Conservation (phyloP, 2,888 invertebrate genomes). For the Hemicrepidius hirtus region DNA sequence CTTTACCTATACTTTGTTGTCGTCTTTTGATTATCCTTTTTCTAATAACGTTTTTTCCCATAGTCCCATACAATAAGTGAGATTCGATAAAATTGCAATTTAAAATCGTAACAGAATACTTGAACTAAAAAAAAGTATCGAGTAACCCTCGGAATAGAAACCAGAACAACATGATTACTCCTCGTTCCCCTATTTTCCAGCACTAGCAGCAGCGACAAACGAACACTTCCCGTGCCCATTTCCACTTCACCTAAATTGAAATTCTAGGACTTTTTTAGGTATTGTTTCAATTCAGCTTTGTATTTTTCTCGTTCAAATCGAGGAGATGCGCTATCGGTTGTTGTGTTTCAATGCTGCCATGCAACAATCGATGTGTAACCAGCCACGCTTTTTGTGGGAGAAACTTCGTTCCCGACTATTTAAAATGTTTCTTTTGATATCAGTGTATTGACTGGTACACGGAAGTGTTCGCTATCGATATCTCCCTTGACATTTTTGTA, state of each 20-base stretch:
- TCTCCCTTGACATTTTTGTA: constrained; percentile 5
- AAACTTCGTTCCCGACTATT: constrained; percentile 13
- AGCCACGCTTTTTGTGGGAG: constrained; percentile 14
- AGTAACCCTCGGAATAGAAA: constrained; percentile 11
- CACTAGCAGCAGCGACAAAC: background rate
- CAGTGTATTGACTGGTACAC: background rate
- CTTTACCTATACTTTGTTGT: too few species aligned
- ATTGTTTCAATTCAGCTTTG: constrained; percentile 20
- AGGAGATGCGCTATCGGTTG: background rate
- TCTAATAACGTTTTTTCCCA: too few species aligned
- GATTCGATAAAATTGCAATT: constrained; percentile 15
- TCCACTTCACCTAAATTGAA: constrained; percentile 15
- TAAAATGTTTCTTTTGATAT: constrained; percentile 13
- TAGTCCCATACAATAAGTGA: too few species aligned
- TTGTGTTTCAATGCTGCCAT: background rate
- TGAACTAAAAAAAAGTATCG: constrained; percentile 26
- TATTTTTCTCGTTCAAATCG: background rate
- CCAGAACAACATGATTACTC: constrained; percentile 33
- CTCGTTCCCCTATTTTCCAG: constrained; percentile 10
- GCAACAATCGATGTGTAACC: constrained; percentile 25
- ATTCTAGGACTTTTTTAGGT: constrained; percentile 23
- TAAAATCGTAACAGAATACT: constrained; percentile 23
- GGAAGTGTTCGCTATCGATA: constrained; percentile 21
- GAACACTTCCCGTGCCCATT: constrained; percentile 16
- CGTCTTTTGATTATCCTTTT: too few species aligned